A percentile compares a stretch with the other conserved stretches of the same genome.
phyloP scores from a whole-genome alignment of 2,888 invertebrate genomes.

The Invenusta paracnida region DNA sequence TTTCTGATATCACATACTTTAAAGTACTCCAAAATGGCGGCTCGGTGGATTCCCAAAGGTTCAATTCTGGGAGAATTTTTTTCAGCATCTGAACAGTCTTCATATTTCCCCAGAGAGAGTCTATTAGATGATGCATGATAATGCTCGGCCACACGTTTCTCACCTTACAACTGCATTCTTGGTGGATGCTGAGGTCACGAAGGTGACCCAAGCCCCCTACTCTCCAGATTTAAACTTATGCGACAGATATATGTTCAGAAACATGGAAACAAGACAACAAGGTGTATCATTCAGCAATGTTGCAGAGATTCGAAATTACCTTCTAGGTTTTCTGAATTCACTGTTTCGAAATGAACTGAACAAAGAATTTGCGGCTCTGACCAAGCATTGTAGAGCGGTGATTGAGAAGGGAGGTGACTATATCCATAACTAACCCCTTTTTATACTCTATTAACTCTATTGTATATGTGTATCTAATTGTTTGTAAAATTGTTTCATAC shows the following conservation, averaged over 20 bases:
- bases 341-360: neutral
- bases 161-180: neutral
- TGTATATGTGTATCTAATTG: too few relatives aligned
- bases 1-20: neutral
- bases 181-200: neutral
- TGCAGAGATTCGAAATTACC: neutral
- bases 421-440: neutral
- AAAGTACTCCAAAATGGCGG: neutral
- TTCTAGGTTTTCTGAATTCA: neutral
- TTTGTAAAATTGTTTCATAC: neutral
- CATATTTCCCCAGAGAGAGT: neutral
- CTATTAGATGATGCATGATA: neutral
- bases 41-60: neutral
- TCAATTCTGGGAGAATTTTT: neutral
- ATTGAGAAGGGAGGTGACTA: neutral
- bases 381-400: neutral
- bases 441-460: too few relatives aligned
- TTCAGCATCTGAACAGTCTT: neutral
- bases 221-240: neutral
- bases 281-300: neutral
- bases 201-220: too few relatives aligned
- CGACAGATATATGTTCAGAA: neutral
- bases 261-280: neutral
- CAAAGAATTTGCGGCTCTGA: neutral
- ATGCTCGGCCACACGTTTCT: neutral